phyloP scores from a whole-genome alignment of 2,113 vertebrate genomes.

The Beaufortia kweichowensis region DNA sequence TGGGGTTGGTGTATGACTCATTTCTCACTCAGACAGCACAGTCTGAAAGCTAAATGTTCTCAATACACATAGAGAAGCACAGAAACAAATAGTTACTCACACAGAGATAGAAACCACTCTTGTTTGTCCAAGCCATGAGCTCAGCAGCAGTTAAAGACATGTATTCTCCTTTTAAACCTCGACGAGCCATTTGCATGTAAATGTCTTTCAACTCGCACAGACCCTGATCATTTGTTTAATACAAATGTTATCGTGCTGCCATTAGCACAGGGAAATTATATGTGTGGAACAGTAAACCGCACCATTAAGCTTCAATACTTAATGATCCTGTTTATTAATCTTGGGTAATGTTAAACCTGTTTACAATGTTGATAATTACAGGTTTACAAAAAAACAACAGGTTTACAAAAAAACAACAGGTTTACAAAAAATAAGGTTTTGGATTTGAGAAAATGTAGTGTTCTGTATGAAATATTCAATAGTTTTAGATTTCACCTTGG shows the following conservation, averaged over 20 bases:
- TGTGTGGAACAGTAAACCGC: slow-evolving; percentile 16
- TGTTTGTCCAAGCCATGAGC: background rate
- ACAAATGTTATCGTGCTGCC: slow-evolving; percentile 2
- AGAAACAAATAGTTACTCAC: slow-evolving; percentile 2
- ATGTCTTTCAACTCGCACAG: background rate
- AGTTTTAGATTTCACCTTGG: background rate
- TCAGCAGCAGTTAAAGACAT: background rate
- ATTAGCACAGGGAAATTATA: slow-evolving; percentile 16
- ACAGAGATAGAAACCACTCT: background rate
- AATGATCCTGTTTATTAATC: slow-evolving; percentile 32
- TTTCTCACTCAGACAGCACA: background rate
- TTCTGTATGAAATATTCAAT: background rate
- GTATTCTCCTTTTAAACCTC: slow-evolving; percentile 4
- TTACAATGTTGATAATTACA: background rate
- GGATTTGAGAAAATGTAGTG: background rate
- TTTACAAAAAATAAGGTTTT: background rate
- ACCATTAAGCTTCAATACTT: background rate
- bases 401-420: no score
- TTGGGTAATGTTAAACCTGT: background rate
- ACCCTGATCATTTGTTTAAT: slow-evolving; percentile 14
- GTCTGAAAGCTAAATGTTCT: background rate
- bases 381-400: no score
- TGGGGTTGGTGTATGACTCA: slow-evolving; percentile 7
- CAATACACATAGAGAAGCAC: background rate
- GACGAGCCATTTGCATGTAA: slow-evolving; percentile 19